A percentile compares a stretch with the other conserved stretches of the same genome.
Evolutionary conservation across 2,797 vertebrate genomes (phyloP).

Genomic region (Lerista edwardsae): DNA sequence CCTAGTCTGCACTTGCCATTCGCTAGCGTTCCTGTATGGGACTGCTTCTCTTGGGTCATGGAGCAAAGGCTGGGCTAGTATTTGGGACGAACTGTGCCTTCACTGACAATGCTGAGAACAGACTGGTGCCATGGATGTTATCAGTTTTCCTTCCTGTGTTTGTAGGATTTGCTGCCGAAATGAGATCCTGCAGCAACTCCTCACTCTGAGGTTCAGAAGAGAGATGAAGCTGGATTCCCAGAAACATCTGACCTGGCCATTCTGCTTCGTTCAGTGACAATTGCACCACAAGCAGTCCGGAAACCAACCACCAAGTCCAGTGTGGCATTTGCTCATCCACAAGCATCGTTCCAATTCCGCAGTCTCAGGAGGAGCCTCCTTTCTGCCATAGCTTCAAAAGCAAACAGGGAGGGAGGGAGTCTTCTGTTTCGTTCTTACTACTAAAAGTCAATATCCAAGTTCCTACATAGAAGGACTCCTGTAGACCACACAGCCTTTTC

Average conservation of each 20-base stretch:
- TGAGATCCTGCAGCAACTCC: constrained; percentile 23
- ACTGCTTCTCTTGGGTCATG: background rate
- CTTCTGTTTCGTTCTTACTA: constrained; percentile 27
- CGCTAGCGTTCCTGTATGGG: background rate
- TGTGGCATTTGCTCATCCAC: constrained; percentile 11
- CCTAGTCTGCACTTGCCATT: background rate
- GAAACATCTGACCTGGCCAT: constrained; percentile 26
- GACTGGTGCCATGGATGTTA: background rate
- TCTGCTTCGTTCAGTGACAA: constrained; percentile 45
- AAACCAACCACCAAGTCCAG: constrained; percentile 28
- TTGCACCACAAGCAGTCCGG: constrained; percentile 21
- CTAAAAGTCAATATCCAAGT: background rate
- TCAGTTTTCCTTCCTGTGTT: constrained; percentile 18
- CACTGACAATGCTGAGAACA: background rate
- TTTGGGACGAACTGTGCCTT: background rate
- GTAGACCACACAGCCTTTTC: background rate
- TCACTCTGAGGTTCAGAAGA: constrained; percentile 47
- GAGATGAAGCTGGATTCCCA: constrained; percentile 28
- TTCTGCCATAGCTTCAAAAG: constrained; percentile 18
- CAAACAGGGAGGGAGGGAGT: background rate
- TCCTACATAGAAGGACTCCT: background rate
- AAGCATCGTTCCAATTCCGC: background rate
- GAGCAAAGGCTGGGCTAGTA: background rate
- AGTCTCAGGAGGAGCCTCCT: constrained; percentile 15
- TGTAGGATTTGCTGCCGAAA: constrained; percentile 53